phyloP scores from a whole-genome alignment of 2,888 invertebrate genomes.

The Syrista parreyssii region DNA sequence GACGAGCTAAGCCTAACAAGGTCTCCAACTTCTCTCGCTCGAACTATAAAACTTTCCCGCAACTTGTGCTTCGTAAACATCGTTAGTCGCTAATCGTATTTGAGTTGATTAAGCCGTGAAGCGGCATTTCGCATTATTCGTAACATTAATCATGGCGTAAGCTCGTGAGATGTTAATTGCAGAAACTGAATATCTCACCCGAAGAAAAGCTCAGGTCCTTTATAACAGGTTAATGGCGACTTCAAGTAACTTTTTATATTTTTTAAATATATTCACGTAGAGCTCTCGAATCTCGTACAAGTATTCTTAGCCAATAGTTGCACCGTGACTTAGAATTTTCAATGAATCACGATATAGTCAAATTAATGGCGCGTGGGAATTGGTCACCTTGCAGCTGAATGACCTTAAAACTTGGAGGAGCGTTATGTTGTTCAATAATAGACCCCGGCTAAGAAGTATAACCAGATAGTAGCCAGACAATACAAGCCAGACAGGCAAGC shows the following conservation, averaged over 20 bases:
- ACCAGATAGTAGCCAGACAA: background rate
- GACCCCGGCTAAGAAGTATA: constrained; percentile 12
- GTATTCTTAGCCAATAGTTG: background rate
- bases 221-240: background rate
- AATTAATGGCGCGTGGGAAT: constrained; percentile 20
- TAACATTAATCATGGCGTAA: background rate
- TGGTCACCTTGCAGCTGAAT: constrained; percentile 33
- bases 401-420: constrained; percentile 17
- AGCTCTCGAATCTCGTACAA: background rate
- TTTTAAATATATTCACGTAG: background rate
- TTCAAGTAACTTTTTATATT: background rate
- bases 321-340: background rate
- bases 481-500: background rate
- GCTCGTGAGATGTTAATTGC: background rate
- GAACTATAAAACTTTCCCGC: constrained; percentile 9
- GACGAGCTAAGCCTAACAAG: background rate
- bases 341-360: background rate
- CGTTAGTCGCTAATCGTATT: constrained; percentile 35
- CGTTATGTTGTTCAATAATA: constrained; percentile 41
- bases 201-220: background rate
- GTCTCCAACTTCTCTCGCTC: background rate
- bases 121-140: constrained; percentile 6
- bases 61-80: constrained; percentile 31
- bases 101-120: constrained; percentile 28
- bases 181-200: background rate